Percentiles rank a stretch among this genome's conserved stretches.
phyloP scores from a whole-genome alignment of 1,140 invertebrate genomes.

The Paramacrobiotus metropolitanus region DNA sequence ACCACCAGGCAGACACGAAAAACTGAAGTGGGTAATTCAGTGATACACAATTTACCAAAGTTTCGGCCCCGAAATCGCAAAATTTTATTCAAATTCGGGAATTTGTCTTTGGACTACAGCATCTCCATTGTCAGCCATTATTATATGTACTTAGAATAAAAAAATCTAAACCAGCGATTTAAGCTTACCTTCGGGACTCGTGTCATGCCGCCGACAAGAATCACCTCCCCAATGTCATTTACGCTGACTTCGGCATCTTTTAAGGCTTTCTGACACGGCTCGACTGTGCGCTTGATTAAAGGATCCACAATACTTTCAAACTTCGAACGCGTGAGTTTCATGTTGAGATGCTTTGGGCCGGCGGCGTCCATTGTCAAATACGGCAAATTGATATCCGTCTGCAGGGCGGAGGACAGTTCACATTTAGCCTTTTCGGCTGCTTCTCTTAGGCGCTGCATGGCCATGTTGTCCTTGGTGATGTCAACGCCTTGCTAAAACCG shows the following conservation, averaged over 20 bases:
- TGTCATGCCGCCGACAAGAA: conserved; percentile 95
- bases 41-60: conserved; percentile 1
- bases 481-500: conserved; percentile 63
- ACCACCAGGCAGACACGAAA: not conserved
- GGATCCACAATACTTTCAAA: conserved; percentile 78
- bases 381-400: conserved; percentile 95
- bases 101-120: not conserved
- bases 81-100: not conserved
- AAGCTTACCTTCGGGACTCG: conserved; percentile 66
- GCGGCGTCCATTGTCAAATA: conserved; percentile 89
- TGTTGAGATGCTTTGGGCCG: conserved; percentile 97
- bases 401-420: conserved; percentile 64
- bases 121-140: not conserved
- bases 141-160: too few relatives aligned
- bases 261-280: conserved; percentile 85
- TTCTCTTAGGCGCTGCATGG: conserved; percentile 93
- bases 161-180: too few relatives aligned
- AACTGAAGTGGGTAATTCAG: not conserved
- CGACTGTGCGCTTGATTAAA: conserved; percentile 78
- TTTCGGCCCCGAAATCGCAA: not conserved
- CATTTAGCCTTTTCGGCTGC: conserved; percentile 98
- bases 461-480: conserved; percentile 86
- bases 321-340: conserved; percentile 75
- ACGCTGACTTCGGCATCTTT: conserved; percentile 84
- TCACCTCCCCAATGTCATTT: conserved; percentile 81